A percentile compares a stretch with the other conserved stretches of the same genome.
Evolutionary conservation across 2,888 invertebrate species (phyloP).

Genomic region (Cetonia aurata): DNA sequence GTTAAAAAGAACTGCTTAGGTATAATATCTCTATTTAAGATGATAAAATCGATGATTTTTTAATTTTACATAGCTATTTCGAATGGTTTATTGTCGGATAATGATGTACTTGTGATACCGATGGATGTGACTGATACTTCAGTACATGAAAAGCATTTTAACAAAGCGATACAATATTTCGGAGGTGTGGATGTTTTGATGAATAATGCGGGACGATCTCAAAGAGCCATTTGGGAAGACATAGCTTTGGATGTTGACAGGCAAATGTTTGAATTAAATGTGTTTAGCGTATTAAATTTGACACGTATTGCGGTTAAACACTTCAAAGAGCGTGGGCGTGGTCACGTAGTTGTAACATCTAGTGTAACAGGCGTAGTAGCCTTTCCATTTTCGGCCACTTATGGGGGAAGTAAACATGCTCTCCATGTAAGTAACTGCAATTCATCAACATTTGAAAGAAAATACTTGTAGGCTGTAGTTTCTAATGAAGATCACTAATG

Average conservation of each 20-base stretch:
- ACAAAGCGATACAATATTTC: conserved; percentile 75
- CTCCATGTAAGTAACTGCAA: conserved; percentile 71
- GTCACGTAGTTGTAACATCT: conserved; percentile 82
- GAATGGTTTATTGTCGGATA: conserved; percentile 66
- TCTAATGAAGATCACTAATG: too few relatives aligned
- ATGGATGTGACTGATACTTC: conserved; percentile 75
- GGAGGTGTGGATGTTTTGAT: conserved; percentile 81
- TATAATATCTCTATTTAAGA: conserved; percentile 56
- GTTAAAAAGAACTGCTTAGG: conserved; percentile 76
- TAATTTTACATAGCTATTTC: conserved; percentile 59
- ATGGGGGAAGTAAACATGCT: conserved; percentile 82
- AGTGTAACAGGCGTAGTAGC: conserved; percentile 79
- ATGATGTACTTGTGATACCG: conserved; percentile 77
- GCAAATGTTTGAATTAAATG: conserved; percentile 82
- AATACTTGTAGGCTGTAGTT: too few relatives aligned
- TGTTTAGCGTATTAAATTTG: conserved; percentile 78
- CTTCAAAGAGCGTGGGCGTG: conserved; percentile 71
- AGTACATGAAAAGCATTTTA: conserved; percentile 72
- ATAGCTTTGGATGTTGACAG: conserved; percentile 78
- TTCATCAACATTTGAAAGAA: too few relatives aligned
- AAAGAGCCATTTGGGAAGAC: conserved; percentile 78
- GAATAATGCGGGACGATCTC: conserved; percentile 85
- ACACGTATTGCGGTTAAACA: conserved; percentile 77
- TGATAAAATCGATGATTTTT: conserved; percentile 23
- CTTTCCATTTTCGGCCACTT: conserved; percentile 77